Evolutionary conservation across 2,888 invertebrate genomes (phyloP).

Genomic region (Lypha dubia): DNA sequence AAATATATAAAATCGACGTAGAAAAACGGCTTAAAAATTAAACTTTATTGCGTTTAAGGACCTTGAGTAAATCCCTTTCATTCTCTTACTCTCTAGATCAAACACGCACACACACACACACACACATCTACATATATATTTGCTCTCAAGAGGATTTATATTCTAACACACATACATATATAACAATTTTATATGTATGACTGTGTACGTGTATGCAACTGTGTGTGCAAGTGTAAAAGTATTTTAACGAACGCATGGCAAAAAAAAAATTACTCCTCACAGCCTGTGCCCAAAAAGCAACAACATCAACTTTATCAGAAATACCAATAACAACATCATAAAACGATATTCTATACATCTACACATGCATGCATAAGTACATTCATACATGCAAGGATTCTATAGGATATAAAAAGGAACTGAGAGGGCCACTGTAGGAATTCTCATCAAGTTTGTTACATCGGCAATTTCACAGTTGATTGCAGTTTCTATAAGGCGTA

Average conservation of each 20-base stretch:
- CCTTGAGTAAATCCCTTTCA: conserved; percentile 51
- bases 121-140: neutral
- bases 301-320: conserved; percentile 35
- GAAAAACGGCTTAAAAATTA: conserved; percentile 62
- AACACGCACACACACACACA: neutral
- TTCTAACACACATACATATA: conserved; percentile 22
- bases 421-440: conserved; percentile 41
- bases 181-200: neutral
- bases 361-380: no score
- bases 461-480: conserved; percentile 82
- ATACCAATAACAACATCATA: conserved; percentile 24
- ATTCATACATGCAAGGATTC: neutral
- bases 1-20: conserved; percentile 35
- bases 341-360: no score
- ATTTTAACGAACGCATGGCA: conserved; percentile 55
- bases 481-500: conserved; percentile 73
- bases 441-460: conserved; percentile 75
- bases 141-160: conserved; percentile 36
- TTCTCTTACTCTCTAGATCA: neutral
- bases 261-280: conserved; percentile 16
- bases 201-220: neutral
- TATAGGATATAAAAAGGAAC: conserved; percentile 20
- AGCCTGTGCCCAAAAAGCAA: conserved; percentile 45
- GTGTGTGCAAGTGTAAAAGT: conserved; percentile 30
- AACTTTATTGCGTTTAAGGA: conserved; percentile 67